phyloP scores from a whole-genome alignment of 2,888 invertebrate species.

The Psococerastis gibbosa region DNA sequence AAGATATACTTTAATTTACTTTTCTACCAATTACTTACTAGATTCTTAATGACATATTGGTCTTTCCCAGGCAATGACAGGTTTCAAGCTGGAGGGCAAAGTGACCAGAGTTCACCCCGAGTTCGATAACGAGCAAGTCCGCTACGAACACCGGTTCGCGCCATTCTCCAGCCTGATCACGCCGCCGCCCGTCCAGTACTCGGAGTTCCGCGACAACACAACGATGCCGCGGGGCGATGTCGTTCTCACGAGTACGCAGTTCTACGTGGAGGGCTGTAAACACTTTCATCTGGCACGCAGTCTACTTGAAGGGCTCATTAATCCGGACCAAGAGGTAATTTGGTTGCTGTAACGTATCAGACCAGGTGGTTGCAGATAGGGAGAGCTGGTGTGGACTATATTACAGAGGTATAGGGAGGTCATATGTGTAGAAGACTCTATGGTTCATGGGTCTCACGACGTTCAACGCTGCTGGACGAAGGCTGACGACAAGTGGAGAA shows the following conservation, averaged over 20 bases:
- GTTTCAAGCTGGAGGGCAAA: conserved; percentile 73
- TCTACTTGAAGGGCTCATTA: conserved; percentile 62
- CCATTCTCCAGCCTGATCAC: conserved; percentile 72
- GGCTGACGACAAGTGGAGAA: too few relatives aligned
- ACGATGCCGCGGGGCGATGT: conserved; percentile 25
- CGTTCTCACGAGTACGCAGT: conserved; percentile 31
- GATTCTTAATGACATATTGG: too few relatives aligned
- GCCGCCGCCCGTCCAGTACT: conserved; percentile 81
- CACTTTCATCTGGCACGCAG: conserved; percentile 83
- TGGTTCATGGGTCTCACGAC: too few relatives aligned
- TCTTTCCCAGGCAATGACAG: conserved; percentile 57
- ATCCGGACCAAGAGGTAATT: conserved; percentile 59
- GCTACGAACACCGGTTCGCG: conserved; percentile 85
- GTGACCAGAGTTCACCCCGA: conserved; percentile 55
- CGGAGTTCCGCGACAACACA: conserved; percentile 74
- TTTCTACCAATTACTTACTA: neutral
- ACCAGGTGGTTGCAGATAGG: too few relatives aligned
- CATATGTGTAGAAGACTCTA: too few relatives aligned
- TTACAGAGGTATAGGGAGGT: too few relatives aligned
- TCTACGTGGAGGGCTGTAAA: conserved; percentile 71
- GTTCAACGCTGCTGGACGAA: too few relatives aligned
- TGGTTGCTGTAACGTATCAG: too few relatives aligned
- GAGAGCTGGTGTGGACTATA: too few relatives aligned
- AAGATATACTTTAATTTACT: too few relatives aligned
- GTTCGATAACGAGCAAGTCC: conserved; percentile 84